phyloP scores from a whole-genome alignment of 2,797 vertebrate genomes.

The Remorina albescens region DNA sequence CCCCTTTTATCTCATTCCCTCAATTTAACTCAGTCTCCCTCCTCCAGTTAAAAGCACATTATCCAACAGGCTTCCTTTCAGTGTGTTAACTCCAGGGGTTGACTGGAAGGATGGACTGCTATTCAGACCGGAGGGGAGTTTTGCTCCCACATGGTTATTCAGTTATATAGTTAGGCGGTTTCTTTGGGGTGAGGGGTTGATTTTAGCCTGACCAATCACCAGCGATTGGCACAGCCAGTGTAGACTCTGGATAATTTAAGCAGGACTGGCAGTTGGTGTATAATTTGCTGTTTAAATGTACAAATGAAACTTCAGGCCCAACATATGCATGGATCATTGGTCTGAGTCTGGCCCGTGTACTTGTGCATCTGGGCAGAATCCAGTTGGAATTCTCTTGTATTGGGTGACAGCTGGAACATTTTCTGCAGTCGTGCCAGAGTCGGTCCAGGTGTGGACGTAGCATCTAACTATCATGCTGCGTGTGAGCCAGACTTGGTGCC shows the following conservation, averaged over 20 bases:
- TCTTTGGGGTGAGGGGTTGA: background rate
- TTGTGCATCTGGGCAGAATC: too few relatives aligned
- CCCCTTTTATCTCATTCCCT: background rate
- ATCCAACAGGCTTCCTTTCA: conserved; percentile 1
- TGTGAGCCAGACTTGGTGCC: too few relatives aligned
- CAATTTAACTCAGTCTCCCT: background rate
- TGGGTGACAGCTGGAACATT: too few relatives aligned
- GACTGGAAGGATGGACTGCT: background rate
- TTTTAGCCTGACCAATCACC: background rate
- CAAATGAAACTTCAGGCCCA: background rate
- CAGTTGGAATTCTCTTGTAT: too few relatives aligned
- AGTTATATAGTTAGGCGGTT: background rate
- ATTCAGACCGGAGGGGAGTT: background rate
- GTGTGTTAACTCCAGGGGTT: background rate
- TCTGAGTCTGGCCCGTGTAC: too few relatives aligned
- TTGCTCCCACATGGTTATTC: background rate
- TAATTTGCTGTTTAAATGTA: background rate
- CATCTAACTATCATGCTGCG: too few relatives aligned
- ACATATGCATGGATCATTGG: too few relatives aligned
- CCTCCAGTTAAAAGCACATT: conserved; percentile 20
- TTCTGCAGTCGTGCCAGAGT: too few relatives aligned
- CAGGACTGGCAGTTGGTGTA: background rate
- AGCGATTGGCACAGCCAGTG: background rate
- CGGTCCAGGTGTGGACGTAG: too few relatives aligned
- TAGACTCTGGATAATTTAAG: background rate